Conservation (phyloP, 2,888 invertebrate species). For the Eulithis testata region DNA sequence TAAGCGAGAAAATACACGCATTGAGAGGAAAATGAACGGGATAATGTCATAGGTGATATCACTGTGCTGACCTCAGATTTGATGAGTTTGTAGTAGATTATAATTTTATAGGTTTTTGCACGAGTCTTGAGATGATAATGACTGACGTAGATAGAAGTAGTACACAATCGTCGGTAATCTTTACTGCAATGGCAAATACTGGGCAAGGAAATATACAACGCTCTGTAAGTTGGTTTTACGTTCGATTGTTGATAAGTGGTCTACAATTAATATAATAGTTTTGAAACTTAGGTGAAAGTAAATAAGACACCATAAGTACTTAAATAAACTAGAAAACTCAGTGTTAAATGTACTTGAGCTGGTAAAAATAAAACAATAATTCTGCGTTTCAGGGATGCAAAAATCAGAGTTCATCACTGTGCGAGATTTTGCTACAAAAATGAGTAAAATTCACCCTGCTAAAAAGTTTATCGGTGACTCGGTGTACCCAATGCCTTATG, state of each 20-base stretch:
- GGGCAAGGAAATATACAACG: too few species aligned
- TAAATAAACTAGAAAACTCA: too few species aligned
- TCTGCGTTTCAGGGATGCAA: not conserved
- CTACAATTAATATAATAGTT: too few species aligned
- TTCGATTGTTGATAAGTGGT: too few species aligned
- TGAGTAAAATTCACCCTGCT: constrained; percentile 3
- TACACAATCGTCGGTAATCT: not conserved
- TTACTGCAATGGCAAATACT: not conserved
- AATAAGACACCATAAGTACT: too few species aligned
- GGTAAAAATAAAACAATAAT: too few species aligned
- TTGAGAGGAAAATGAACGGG: constrained; percentile 7
- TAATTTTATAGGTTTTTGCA: constrained; percentile 12
- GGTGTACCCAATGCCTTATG: constrained; percentile 52
- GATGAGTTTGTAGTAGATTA: constrained; percentile 12
- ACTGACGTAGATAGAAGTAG: not conserved
- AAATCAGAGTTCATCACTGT: not conserved
- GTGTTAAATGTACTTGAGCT: too few species aligned
- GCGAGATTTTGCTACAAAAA: constrained; percentile 7
- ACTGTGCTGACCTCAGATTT: constrained; percentile 13
- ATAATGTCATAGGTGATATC: constrained; percentile 16
- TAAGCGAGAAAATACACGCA: not conserved
- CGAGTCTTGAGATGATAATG: constrained; percentile 13
- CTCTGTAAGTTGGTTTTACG: too few species aligned
- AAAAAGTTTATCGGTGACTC: constrained; percentile 17
- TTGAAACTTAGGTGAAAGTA: too few species aligned